Base-by-base conservation (phyloP, 1,140 invertebrate genomes). In the Calycopis cecrops region DNA sequence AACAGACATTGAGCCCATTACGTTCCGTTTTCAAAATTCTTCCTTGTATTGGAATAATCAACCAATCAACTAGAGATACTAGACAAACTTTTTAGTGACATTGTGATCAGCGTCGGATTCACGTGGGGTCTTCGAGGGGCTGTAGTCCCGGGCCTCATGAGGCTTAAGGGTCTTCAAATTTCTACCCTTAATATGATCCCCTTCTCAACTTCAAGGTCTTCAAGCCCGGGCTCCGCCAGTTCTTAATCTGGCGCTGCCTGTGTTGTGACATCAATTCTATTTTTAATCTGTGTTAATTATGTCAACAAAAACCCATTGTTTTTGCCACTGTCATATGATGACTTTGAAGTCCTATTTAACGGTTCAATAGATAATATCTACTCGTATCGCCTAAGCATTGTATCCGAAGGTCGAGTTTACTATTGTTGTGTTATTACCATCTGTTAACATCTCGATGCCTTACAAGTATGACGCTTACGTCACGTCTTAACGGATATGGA, bases 391-490 rank as follows among this genome's bases (percentile, higher is more conserved):
- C 67, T 67, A 52, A 63, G 57, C 48, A 59, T 60, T 62, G 44
- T 57, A 57, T 62, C 55, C 63, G 71, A 81, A 85, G 79, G 78
- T 74, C 78, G 67, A 60, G 11, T 38, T 18, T 38, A 57, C 64
- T 77, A 72, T 74, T 78, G 74, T 79, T 69, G 58, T 59, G 55
- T 62, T 63, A 59, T 59, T 62, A 21, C 49, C 47, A 6, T 51
- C 37, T 71, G 65, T 65, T 65, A 52, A 67, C 55, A 52, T 55
- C 55, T 49, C 57, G 55, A 38, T 38, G 10, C 16, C 35, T 18
- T 52, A 12, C 14, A 44, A 16, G 40, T 44, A 44, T 16, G 17
- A 8, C 14, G 40, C 7, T 44, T 44, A 44, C 40, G 40, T 44
- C 40, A 44, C 40, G 14, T 44, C 9, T 44, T 16, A 44, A 16